Evolutionary conservation across 2,113 vertebrate genomes (phyloP).

Genomic region (Bufo gargarizans): DNA sequence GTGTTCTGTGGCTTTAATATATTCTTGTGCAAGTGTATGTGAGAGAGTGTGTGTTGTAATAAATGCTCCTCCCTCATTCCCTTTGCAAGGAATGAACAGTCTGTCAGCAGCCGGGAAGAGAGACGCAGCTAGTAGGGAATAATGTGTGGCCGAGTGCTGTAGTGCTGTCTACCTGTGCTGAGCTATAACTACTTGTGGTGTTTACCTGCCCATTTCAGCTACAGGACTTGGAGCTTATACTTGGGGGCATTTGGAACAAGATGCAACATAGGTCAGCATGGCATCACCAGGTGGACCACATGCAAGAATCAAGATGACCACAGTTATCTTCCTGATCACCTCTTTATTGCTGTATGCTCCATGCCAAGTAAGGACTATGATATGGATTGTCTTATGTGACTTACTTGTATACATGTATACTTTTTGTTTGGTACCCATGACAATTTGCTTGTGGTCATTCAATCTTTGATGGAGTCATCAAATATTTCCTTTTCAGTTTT

Average conservation of each 20-base stretch:
- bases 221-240: neutral
- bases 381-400: neutral
- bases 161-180: slow-evolving; percentile 55
- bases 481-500: neutral
- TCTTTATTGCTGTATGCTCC: slow-evolving; percentile 21
- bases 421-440: slow-evolving; percentile 24
- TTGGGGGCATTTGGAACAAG: slow-evolving; percentile 31
- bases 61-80: slow-evolving; percentile 46
- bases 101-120: slow-evolving; percentile 44
- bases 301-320: slow-evolving; percentile 38
- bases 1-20: slow-evolving; percentile 53
- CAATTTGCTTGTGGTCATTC: neutral
- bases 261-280: slow-evolving; percentile 53
- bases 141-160: slow-evolving; percentile 25
- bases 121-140: slow-evolving; percentile 54
- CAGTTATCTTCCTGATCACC: slow-evolving; percentile 39
- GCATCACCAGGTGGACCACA: slow-evolving; percentile 52
- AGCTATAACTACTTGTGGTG: slow-evolving; percentile 35
- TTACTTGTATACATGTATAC: neutral
- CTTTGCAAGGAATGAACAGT: slow-evolving; percentile 50
- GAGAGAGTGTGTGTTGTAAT: slow-evolving; percentile 24
- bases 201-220: slow-evolving; percentile 2
- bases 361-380: slow-evolving; percentile 36
- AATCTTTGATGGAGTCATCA: neutral
- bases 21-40: slow-evolving; percentile 11